phyloP scores from a whole-genome alignment of 2,888 invertebrate genomes.

The Adineta ricciae region DNA sequence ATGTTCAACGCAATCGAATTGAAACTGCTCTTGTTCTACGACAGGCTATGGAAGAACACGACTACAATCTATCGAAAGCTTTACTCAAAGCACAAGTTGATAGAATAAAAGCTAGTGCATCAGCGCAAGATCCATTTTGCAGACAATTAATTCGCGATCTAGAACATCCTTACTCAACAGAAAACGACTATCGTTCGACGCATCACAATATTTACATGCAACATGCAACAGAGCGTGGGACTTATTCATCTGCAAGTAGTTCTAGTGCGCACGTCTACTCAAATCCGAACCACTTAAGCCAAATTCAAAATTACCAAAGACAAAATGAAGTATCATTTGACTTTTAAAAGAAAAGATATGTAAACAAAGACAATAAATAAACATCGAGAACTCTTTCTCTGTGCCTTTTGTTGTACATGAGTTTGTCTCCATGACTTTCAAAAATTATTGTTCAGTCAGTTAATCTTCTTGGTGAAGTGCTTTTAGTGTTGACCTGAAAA shows the following conservation, averaged over 20 bases:
- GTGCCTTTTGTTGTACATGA: no score
- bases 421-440: no score
- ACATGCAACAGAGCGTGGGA: background rate
- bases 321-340: no score
- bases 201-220: background rate
- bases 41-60: background rate
- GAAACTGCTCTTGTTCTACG: background rate
- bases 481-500: no score
- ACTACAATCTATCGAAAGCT: background rate
- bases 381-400: no score
- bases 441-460: no score
- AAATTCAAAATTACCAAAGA: background rate
- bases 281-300: background rate
- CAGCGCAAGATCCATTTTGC: background rate
- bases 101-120: background rate
- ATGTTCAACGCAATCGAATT: conserved; percentile 9
- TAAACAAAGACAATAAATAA: no score
- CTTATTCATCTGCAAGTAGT: background rate
- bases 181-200: background rate
- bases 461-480: no score
- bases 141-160: background rate
- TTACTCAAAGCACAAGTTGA: background rate
- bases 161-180: background rate
- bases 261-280: background rate
- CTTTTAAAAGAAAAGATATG: no score